phyloP scores from a whole-genome alignment of 2,113 vertebrate species.

The Rhinolophus ferrumequinum region DNA sequence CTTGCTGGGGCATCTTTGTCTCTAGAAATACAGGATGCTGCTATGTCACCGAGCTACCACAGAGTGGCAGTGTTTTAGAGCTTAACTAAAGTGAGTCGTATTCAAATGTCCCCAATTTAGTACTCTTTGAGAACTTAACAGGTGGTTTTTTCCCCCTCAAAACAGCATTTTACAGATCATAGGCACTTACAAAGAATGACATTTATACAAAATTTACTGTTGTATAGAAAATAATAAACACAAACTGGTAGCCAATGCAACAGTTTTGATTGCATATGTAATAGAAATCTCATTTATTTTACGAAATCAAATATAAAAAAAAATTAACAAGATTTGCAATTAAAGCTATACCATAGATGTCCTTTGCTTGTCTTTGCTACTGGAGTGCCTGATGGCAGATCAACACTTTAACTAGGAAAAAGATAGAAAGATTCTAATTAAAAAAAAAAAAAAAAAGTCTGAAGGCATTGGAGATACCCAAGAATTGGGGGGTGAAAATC shows the following conservation, averaged over 20 bases:
- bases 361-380: not conserved
- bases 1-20: not conserved
- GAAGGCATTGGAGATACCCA: not conserved
- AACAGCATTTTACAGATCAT: not conserved
- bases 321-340: not conserved
- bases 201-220: not conserved
- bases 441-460: not conserved
- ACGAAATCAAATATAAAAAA: not conserved
- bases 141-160: not conserved
- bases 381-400: not conserved
- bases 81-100: conserved; percentile 64
- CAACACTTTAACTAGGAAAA: not conserved
- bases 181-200: not conserved
- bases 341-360: not conserved
- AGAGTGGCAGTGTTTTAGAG: conserved; percentile 85
- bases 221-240: not conserved
- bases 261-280: not conserved
- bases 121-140: not conserved
- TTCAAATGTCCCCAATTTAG: conserved; percentile 30
- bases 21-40: not conserved
- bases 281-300: not conserved
- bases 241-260: not conserved
- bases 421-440: not conserved
- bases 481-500: not conserved
- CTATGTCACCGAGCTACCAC: conserved; percentile 79